Conservation (phyloP, 2,797 vertebrate genomes). For the Erpetoichthys calabaricus region DNA sequence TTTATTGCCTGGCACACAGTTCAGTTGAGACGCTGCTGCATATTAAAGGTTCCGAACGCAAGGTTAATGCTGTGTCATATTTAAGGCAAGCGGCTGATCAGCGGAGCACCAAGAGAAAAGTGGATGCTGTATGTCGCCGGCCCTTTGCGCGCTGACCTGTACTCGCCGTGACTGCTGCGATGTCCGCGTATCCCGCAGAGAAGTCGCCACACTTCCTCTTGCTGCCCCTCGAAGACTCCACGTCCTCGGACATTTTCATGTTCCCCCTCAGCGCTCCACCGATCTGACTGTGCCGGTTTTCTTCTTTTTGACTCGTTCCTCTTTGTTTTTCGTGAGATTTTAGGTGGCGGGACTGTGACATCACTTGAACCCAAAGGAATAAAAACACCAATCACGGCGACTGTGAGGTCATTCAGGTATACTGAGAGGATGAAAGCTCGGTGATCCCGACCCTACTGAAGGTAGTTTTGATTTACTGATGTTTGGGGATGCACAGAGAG, state of each 20-base stretch:
- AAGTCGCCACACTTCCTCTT: conserved; percentile 33
- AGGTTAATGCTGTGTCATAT: no score
- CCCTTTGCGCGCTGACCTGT: conserved; percentile 30
- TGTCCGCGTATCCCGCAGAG: conserved; percentile 40
- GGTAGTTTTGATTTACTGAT: no score
- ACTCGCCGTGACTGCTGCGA: conserved; percentile 49
- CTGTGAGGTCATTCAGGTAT: conserved; percentile 1
- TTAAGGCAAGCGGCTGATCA: no score
- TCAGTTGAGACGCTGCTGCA: no score
- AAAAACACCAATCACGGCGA: conserved; percentile 15
- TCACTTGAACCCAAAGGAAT: conserved; percentile 12
- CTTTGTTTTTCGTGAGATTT: conserved; percentile 10
- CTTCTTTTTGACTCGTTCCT: conserved; percentile 10
- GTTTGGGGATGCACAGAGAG: no score
- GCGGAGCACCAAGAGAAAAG: conserved; percentile 4
- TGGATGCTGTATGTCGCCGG: conserved; percentile 28
- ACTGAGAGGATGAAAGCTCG: neutral
- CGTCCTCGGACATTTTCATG: conserved; percentile 34
- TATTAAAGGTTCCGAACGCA: no score
- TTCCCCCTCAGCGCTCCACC: conserved; percentile 11
- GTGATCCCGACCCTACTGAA: no score
- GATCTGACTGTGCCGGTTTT: no score
- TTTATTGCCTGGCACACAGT: no score
- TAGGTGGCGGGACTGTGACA: conserved; percentile 21
- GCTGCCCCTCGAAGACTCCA: conserved; percentile 22